Conservation (phyloP, 2,888 invertebrate species). For the Himalopsyche tibetana region DNA sequence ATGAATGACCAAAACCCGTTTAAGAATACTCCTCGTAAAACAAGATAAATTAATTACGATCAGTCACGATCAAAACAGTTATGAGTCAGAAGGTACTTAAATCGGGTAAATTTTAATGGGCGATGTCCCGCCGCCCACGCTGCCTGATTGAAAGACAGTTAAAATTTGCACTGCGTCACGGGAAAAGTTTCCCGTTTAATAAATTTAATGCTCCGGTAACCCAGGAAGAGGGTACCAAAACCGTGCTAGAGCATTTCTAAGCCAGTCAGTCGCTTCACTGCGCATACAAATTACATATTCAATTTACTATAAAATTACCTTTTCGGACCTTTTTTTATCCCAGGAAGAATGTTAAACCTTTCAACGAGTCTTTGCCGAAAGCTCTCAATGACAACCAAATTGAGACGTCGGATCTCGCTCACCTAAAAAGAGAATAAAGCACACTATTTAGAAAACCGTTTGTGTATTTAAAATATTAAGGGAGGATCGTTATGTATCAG, state of each 20-base stretch:
- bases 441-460: neutral
- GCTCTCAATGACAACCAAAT: constrained; percentile 33
- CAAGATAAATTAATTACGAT: too few relatives aligned
- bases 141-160: too few relatives aligned
- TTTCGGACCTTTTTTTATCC: constrained; percentile 34
- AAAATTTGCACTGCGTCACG: neutral
- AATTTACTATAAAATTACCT: constrained; percentile 43
- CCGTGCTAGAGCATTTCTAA: neutral
- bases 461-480: neutral
- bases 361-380: constrained; percentile 28
- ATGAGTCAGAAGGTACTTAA: too few relatives aligned
- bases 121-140: too few relatives aligned
- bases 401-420: constrained; percentile 37
- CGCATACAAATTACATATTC: constrained; percentile 43
- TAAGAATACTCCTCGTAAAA: too few relatives aligned
- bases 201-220: constrained; percentile 20
- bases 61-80: too few relatives aligned
- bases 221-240: neutral
- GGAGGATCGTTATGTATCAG: neutral
- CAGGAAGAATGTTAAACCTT: constrained; percentile 35
- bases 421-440: neutral
- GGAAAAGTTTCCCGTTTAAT: neutral
- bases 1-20: too few relatives aligned
- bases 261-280: constrained; percentile 36
- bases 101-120: too few relatives aligned